Conservation (phyloP, 2,888 invertebrate species). For the Ennomos quercinarius region DNA sequence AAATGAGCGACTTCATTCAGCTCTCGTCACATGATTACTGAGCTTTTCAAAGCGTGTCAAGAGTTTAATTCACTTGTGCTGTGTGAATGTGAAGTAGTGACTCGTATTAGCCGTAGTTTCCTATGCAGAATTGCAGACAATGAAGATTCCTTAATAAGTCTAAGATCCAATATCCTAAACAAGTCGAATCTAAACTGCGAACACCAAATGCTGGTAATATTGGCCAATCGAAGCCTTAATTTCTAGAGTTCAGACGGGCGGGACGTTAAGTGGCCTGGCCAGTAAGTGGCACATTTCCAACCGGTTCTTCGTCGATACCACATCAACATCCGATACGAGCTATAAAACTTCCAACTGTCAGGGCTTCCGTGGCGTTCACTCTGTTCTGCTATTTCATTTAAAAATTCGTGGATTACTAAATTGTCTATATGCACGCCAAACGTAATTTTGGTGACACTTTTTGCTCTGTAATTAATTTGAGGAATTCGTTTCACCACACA, state of each 20-base stretch:
- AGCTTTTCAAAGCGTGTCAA: constrained; percentile 22
- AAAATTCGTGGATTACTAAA: not conserved
- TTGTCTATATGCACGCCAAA: too few species aligned
- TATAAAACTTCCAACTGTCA: constrained; percentile 37
- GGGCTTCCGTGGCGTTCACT: constrained; percentile 28
- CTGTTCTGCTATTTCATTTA: constrained; percentile 21
- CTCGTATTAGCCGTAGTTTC: constrained; percentile 5
- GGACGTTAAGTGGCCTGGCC: constrained; percentile 34
- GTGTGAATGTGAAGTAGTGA: constrained; percentile 25
- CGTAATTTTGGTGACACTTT: too few species aligned
- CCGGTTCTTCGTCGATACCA: constrained; percentile 39
- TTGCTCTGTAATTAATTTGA: too few species aligned
- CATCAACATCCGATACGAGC: constrained; percentile 36
- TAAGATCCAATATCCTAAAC: not conserved
- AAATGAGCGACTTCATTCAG: constrained; percentile 33
- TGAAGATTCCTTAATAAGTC: constrained; percentile 4
- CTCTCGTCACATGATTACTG: constrained; percentile 24
- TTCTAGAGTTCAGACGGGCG: constrained; percentile 33
- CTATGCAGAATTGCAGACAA: not conserved
- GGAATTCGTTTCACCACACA: too few species aligned
- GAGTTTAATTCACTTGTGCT: constrained; percentile 4
- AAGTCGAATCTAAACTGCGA: constrained; percentile 14
- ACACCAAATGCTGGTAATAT: constrained; percentile 27
- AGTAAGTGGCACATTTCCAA: constrained; percentile 41
- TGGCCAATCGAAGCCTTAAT: constrained; percentile 31